Evolutionary conservation across 2,888 invertebrate genomes (phyloP).

Genomic region (Trissolcus japonicus): DNA sequence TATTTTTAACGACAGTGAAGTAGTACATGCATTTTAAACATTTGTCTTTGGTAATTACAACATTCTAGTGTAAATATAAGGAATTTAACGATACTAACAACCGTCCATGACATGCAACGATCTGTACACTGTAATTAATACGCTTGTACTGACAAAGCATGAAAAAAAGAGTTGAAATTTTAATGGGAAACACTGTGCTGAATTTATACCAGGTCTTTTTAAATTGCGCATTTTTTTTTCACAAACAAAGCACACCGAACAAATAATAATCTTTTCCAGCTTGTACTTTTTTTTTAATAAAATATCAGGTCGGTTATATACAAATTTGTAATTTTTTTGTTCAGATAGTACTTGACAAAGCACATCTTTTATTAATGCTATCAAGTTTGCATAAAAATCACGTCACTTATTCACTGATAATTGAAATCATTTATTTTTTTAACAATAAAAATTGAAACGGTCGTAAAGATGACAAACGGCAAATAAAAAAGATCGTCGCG

Average conservation of each 20-base stretch:
- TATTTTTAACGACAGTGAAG: background rate
- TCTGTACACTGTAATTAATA: constrained; percentile 23
- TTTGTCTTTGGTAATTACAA: constrained; percentile 8
- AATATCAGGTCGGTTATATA: too few species aligned
- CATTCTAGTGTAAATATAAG: constrained; percentile 8
- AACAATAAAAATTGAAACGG: background rate
- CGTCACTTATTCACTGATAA: too few species aligned
- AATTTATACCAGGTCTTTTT: background rate
- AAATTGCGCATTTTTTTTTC: too few species aligned
- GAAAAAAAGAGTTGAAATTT: constrained; percentile 9
- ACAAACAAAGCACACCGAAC: too few species aligned
- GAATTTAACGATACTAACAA: constrained; percentile 7
- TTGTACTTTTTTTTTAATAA: background rate
- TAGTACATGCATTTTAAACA: constrained; percentile 3
- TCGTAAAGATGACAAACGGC: too few species aligned
- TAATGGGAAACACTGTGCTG: background rate
- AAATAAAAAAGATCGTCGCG: too few species aligned
- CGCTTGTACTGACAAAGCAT: constrained; percentile 18
- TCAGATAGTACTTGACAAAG: too few species aligned
- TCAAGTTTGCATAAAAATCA: too few species aligned
- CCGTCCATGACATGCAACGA: constrained; percentile 14
- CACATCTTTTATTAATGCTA: too few species aligned
- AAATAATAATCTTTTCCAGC: background rate
- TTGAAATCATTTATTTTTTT: background rate
- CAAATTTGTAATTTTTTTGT: too few species aligned